These are phyloP conservation scores for Kradibia gibbosae DNA, from an alignment of 1,140 invertebrate genomes.

Conservation along the genomic window DNA sequence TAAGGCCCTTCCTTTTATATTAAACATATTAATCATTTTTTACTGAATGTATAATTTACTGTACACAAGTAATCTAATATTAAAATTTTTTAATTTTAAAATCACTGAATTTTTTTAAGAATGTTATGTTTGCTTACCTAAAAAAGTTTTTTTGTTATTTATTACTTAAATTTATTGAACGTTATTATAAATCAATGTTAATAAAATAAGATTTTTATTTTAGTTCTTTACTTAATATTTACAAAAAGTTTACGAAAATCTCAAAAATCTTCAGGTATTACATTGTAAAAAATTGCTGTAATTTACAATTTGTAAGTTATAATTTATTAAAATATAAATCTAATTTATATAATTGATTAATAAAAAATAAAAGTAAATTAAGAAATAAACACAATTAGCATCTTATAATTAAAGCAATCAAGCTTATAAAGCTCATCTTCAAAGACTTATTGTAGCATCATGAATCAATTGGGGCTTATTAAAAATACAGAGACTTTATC, in stretches of 20 bases:
- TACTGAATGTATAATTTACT: not conserved
- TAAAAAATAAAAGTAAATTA: not conserved
- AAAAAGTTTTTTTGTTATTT: too few relatives aligned
- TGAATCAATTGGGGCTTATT: constrained; percentile 40
- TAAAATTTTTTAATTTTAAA: not conserved
- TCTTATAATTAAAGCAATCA: constrained; percentile 47
- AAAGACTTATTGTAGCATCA: constrained; percentile 38
- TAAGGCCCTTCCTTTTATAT: not conserved
- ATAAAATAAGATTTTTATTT: too few relatives aligned
- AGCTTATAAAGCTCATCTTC: constrained; percentile 46
- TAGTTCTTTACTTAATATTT: too few relatives aligned
- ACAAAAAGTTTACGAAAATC: too few relatives aligned
- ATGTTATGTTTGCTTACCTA: too few relatives aligned
- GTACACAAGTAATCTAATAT: not conserved
- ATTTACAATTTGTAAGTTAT: too few relatives aligned
- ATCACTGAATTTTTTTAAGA: too few relatives aligned
- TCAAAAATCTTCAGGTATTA: too few relatives aligned
- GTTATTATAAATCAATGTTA: not conserved
- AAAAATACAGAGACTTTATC: constrained; percentile 35
- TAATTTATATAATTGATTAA: not conserved
- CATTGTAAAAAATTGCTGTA: too few relatives aligned
- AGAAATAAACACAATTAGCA: constrained; percentile 13
- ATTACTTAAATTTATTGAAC: not conserved
- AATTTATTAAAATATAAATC: not conserved
- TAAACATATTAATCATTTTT: constrained; percentile 5